Base-by-base conservation (phyloP, 2,113 vertebrate species). In the Corythoichthys intestinalis region DNA sequence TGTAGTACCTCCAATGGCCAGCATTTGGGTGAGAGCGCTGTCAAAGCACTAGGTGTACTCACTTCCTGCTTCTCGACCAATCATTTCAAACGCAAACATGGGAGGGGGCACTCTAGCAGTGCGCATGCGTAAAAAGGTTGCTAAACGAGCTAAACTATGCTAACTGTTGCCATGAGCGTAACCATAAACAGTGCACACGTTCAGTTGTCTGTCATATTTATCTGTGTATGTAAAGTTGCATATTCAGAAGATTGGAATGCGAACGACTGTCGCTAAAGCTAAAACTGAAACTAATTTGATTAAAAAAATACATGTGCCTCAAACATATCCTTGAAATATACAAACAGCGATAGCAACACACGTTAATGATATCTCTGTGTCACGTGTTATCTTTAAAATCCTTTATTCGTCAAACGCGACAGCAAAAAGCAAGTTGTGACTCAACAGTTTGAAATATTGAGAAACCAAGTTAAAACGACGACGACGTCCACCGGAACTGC, bases 41-140 rank as follows among this genome's bases (percentile, higher is more conserved):
- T 63, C 41, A 46, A 63, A 6, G 4, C 53, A 37, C 35, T 10
- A 7, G 5, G 9, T 47, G 44, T 17, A 47, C 11, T 62, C 68
- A 14, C 20, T 77, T 80, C 71, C 75, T 71, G 74, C 48, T 37
- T 28, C 6, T 28, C 46, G 86, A 82, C 90, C 90, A 92, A 92
- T 92, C 82, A 83, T 46, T 92, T 93, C 67, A 76, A 92, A 93
- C 57, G 60, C 85, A 90, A 91, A 92, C 86, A 91, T 52, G 67
- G n/a, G 41, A 3, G 70, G 68, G 78, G 82, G 82, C 70, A 56
- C 10, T 2, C 20, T 56, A 76, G 77, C 2, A 70, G 76, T 37
- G 11, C 62, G 11, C 47, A 46, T 53, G 9, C 54, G 5, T 48
- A 46, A 47, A 50, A 37, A 61, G 17, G n/a, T 46, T 63, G 41